Evolutionary conservation across 2,888 invertebrate genomes (phyloP).

Genomic region (Euspilapteryx auroguttella): DNA sequence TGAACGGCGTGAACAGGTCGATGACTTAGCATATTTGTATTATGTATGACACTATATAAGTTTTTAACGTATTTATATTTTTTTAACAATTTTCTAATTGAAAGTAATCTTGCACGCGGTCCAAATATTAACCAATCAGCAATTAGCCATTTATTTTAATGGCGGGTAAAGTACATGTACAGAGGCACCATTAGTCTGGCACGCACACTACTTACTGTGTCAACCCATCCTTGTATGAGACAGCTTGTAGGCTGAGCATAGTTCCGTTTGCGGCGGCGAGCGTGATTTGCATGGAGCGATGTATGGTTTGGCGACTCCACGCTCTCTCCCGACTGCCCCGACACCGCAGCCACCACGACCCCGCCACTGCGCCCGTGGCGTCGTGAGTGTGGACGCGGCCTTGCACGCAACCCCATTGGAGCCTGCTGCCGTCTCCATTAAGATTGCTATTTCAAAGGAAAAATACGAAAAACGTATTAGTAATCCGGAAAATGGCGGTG

Average conservation of each 20-base stretch:
- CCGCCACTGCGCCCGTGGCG: conserved; percentile 22
- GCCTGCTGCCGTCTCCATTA: conserved; percentile 46
- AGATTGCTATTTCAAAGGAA: neutral
- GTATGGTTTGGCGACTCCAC: conserved; percentile 28
- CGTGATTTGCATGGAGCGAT: conserved; percentile 26
- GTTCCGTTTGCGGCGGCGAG: conserved; percentile 57
- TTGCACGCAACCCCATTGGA: conserved; percentile 66
- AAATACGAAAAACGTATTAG: neutral
- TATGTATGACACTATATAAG: too few species aligned
- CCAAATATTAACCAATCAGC: neutral
- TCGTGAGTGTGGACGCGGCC: conserved; percentile 57
- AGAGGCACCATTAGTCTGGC: neutral
- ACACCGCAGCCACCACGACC: conserved; percentile 39
- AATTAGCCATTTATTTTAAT: too few species aligned
- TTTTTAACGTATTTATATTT: too few species aligned
- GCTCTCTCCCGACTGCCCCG: conserved; percentile 50
- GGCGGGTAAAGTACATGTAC: too few species aligned
- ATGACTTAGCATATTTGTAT: too few species aligned
- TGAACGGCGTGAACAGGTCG: too few species aligned
- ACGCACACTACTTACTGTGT: conserved; percentile 52
- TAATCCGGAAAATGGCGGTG: neutral
- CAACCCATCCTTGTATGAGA: conserved; percentile 46
- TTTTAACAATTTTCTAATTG: too few species aligned
- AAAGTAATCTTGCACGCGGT: too few species aligned
- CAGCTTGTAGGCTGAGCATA: conserved; percentile 51